Evolutionary conservation across 2,797 vertebrate genomes (phyloP).

Genomic region (Hybognathus amarus): DNA sequence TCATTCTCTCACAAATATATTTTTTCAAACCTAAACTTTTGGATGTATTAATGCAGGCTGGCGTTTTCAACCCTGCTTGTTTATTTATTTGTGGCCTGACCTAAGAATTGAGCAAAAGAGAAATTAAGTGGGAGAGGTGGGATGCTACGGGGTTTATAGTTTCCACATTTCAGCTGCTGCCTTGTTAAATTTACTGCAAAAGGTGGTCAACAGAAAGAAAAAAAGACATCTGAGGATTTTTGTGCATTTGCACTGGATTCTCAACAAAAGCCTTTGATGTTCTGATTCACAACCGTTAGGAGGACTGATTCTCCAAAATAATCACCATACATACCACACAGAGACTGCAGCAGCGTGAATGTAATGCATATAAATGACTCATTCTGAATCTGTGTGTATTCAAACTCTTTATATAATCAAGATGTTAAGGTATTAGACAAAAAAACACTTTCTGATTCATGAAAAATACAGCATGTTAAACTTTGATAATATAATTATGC

Average conservation of each 20-base stretch:
- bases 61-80: slow-evolving; percentile 20
- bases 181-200: slow-evolving; percentile 29
- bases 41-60: slow-evolving; percentile 14
- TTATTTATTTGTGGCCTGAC: slow-evolving; percentile 36
- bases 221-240: slow-evolving; percentile 11
- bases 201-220: slow-evolving; percentile 26
- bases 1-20: slow-evolving; percentile 11
- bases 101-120: slow-evolving; percentile 31
- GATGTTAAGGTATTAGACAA: no score
- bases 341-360: not conserved
- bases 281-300: slow-evolving; percentile 13
- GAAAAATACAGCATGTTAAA: no score
- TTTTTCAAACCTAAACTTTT: slow-evolving; percentile 9
- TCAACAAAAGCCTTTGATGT: slow-evolving; percentile 37
- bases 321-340: not conserved
- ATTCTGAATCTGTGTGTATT: not conserved
- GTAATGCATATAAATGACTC: slow-evolving; percentile 6
- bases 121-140: slow-evolving; percentile 6
- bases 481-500: no score
- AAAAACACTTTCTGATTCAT: no score
- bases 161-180: slow-evolving; percentile 9
- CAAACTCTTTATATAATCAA: no score
- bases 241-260: slow-evolving; percentile 26
- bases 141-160: not conserved
- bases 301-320: slow-evolving; percentile 1